phyloP scores from a whole-genome alignment of 2,797 vertebrate genomes.

The Petrocephalus schoutedeni region DNA sequence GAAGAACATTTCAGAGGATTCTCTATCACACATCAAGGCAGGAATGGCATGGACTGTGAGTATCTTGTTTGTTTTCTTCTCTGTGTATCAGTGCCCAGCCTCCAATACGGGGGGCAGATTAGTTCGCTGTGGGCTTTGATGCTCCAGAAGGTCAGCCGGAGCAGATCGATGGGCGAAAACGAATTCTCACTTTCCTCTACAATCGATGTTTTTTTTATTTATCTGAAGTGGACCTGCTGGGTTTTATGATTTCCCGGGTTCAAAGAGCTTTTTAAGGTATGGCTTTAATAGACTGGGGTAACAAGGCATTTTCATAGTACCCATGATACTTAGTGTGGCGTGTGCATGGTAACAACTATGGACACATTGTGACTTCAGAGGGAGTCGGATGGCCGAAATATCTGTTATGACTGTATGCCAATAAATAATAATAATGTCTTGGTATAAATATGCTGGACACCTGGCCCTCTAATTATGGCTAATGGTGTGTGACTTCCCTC shows the following conservation, averaged over 20 bases:
- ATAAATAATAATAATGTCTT: background rate
- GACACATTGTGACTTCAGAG: conserved; percentile 55
- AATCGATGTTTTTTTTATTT: conserved; percentile 81
- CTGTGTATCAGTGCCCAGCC: conserved; percentile 49
- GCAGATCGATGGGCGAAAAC: conserved; percentile 81
- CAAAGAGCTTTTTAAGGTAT: conserved; percentile 75
- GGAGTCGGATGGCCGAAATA: conserved; percentile 44
- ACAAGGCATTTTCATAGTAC: conserved; percentile 47
- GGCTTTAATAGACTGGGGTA: conserved; percentile 54
- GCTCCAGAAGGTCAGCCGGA: conserved; percentile 81
- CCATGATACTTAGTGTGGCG: conserved; percentile 41
- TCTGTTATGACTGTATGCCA: background rate
- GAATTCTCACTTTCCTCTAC: conserved; percentile 72
- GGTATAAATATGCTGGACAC: background rate
- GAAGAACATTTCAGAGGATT: conserved; percentile 66
- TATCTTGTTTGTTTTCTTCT: conserved; percentile 64
- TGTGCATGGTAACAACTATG: conserved; percentile 40
- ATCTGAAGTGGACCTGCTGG: conserved; percentile 83
- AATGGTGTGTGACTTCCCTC: background rate
- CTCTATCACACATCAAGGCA: conserved; percentile 65
- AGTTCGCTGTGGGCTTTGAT: conserved; percentile 87
- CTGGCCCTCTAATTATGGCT: background rate
- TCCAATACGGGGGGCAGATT: conserved; percentile 86
- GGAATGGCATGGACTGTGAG: conserved; percentile 67
- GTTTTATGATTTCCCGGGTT: conserved; percentile 72